Conservation (phyloP, 2,113 vertebrate genomes). For the Brienomyrus brachyistius region DNA sequence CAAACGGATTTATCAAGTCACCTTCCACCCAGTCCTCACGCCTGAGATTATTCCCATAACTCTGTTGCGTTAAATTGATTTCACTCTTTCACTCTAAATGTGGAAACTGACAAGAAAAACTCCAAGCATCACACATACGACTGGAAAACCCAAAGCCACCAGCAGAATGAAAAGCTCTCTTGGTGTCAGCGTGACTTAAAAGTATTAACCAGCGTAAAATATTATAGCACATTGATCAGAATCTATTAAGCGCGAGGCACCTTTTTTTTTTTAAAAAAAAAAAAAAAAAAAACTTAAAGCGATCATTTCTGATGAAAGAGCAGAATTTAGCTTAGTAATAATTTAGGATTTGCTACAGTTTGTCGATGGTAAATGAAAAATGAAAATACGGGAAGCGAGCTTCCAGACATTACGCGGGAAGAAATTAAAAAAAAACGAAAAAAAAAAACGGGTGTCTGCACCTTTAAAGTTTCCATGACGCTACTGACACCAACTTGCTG, state of each 20-base stretch:
- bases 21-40: not conserved
- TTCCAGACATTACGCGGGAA: not conserved
- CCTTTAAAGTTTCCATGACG: slow-evolving; percentile 50
- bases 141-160: not conserved
- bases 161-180: not conserved
- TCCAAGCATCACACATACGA: not conserved
- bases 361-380: not conserved
- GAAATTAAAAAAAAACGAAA: not conserved
- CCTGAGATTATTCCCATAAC: not conserved
- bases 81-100: not conserved
- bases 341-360: not conserved
- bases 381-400: not conserved
- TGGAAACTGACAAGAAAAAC: not conserved
- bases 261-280: not conserved
- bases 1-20: not conserved
- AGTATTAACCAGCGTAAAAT: not conserved
- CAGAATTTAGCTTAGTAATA: not conserved
- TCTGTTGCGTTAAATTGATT: not conserved
- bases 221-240: slow-evolving; percentile 4
- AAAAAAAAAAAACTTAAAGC: not conserved
- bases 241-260: not conserved
- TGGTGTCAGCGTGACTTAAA: not conserved
- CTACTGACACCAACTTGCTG: slow-evolving; percentile 53
- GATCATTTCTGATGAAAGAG: not conserved
- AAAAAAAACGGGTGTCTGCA: slow-evolving; percentile 22